Evolutionary conservation across 2,113 vertebrate species (phyloP).

Genomic region (Motacilla tschutschensis): DNA sequence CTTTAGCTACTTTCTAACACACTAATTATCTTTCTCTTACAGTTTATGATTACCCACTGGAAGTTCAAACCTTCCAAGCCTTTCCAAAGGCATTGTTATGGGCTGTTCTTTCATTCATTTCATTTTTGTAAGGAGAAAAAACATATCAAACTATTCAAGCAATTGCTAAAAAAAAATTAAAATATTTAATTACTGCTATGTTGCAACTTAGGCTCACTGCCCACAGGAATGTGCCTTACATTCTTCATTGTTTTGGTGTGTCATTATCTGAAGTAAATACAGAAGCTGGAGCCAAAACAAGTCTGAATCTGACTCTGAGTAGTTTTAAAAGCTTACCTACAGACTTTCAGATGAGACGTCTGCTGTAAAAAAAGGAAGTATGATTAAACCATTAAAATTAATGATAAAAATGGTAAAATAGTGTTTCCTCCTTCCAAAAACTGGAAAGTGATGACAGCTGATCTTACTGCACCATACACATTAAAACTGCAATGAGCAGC

Average conservation of each 20-base stretch:
- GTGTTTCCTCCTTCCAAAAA: not conserved
- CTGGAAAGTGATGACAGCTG: not conserved
- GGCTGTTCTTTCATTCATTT: not conserved
- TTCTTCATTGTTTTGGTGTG: conserved; percentile 15
- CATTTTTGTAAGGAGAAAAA: not conserved
- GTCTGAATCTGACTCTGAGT: not conserved
- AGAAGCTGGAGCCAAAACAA: conserved; percentile 28
- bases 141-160: not conserved
- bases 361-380: conserved; percentile 65
- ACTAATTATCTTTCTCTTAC: not conserved
- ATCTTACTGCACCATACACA: not conserved
- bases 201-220: not conserved
- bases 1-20: not conserved
- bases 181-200: not conserved
- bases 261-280: conserved; percentile 13
- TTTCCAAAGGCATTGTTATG: not conserved
- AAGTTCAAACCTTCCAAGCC: not conserved
- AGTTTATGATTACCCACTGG: not conserved
- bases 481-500: not conserved
- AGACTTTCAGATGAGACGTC: conserved; percentile 69
- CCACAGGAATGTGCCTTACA: conserved; percentile 10
- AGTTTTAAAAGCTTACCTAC: conserved; percentile 65
- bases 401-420: not conserved
- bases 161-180: not conserved
- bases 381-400: not conserved